A percentile compares a stretch with the other conserved stretches of the same genome.
phyloP scores from a whole-genome alignment of 2,888 invertebrate species.

The Magallana nippona region DNA sequence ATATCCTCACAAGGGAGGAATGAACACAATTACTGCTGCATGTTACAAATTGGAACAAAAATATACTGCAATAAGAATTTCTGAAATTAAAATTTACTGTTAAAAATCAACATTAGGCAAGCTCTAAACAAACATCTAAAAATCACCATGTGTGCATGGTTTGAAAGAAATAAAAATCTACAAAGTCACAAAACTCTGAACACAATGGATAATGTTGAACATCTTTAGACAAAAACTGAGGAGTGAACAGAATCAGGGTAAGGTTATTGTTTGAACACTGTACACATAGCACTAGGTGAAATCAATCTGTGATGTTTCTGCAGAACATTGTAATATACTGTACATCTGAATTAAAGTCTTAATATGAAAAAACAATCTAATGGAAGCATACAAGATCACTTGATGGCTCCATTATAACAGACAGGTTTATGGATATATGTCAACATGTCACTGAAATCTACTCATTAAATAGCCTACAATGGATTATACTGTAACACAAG shows the following conservation, averaged over 20 bases:
- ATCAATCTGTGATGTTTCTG: neutral
- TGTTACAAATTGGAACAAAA: neutral
- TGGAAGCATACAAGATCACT: no score
- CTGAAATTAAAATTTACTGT: neutral
- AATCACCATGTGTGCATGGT: neutral
- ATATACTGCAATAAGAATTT: neutral
- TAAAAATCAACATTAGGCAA: conserved; percentile 5
- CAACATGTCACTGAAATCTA: no score
- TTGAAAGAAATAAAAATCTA: neutral
- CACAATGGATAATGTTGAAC: neutral
- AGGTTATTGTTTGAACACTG: neutral
- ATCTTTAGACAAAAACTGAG: neutral
- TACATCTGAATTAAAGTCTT: no score
- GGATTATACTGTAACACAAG: no score
- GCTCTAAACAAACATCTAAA: conserved; percentile 1
- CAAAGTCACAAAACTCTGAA: neutral
- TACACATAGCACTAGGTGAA: conserved; percentile 4
- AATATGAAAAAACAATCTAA: no score
- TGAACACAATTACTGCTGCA: conserved; percentile 22
- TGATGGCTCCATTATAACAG: no score
- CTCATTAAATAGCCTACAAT: no score
- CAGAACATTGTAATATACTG: neutral
- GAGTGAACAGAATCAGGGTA: neutral
- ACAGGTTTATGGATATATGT: no score
- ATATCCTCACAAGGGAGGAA: neutral